Conservation (phyloP, 2,888 invertebrate species). For the Drosophila affinis region DNA sequence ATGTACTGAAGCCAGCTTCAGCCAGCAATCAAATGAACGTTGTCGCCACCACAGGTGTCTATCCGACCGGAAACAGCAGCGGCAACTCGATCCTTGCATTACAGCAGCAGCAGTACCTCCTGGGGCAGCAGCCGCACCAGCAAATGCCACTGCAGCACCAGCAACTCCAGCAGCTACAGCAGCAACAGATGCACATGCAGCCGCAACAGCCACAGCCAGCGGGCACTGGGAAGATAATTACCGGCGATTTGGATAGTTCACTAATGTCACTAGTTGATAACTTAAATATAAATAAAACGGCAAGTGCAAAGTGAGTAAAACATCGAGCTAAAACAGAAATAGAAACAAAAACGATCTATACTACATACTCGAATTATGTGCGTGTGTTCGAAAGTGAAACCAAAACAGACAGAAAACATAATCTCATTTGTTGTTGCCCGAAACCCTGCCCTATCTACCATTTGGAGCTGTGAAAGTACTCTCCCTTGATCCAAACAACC, state of each 20-base stretch:
- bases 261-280: slow-evolving; percentile 97
- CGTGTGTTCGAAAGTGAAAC: slow-evolving; percentile 38
- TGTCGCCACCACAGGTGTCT: slow-evolving; percentile 82
- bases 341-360: slow-evolving; percentile 15
- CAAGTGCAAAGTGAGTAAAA: slow-evolving; percentile 87
- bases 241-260: slow-evolving; percentile 96
- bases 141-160: slow-evolving; percentile 79
- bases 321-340: slow-evolving; percentile 27
- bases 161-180: slow-evolving; percentile 82
- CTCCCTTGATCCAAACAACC: slow-evolving; percentile 8
- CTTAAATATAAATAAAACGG: slow-evolving; percentile 92
- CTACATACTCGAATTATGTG: slow-evolving; percentile 20
- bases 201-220: slow-evolving; percentile 84
- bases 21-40: slow-evolving; percentile 82
- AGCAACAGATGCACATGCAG: slow-evolving; percentile 72
- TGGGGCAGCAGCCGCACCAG: slow-evolving; percentile 81
- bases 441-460: not conserved
- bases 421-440: not conserved
- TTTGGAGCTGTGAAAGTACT: not conserved
- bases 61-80: slow-evolving; percentile 68
- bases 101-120: slow-evolving; percentile 75
- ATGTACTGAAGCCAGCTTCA: slow-evolving; percentile 87
- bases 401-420: slow-evolving; percentile 8
- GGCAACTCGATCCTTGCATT: slow-evolving; percentile 67
- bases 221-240: slow-evolving; percentile 90